Evolutionary conservation across 1,140 invertebrate genomes (phyloP).

Genomic region (Macrocentrus cingulum): DNA sequence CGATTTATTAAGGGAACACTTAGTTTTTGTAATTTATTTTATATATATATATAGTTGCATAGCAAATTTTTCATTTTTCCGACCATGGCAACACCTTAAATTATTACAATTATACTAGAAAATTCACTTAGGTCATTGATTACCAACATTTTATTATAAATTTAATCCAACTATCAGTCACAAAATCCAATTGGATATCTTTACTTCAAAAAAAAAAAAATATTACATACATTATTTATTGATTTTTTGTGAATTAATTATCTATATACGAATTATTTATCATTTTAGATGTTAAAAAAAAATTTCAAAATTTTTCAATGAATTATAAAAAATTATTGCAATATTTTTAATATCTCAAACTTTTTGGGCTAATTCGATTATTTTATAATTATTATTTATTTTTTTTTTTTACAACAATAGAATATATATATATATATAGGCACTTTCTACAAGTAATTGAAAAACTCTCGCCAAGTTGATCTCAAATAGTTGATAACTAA

Average conservation of each 20-base stretch:
- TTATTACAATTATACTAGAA: constrained; percentile 36
- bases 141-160: neutral
- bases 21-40: neutral
- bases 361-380: too few relatives aligned
- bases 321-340: too few relatives aligned
- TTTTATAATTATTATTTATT: constrained; percentile 33
- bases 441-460: constrained; percentile 49
- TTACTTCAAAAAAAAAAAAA: constrained; percentile 32
- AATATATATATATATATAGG: constrained; percentile 43
- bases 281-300: too few relatives aligned
- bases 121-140: constrained; percentile 31
- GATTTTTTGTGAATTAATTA: too few relatives aligned
- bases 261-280: too few relatives aligned
- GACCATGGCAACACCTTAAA: constrained; percentile 41
- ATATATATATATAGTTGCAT: constrained; percentile 1
- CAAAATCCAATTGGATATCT: neutral
- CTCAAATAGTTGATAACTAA: neutral
- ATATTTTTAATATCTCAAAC: too few relatives aligned
- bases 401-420: neutral
- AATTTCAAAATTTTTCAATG: too few relatives aligned
- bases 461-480: constrained; percentile 1
- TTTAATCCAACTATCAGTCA: neutral
- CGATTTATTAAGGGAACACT: too few relatives aligned
- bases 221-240: constrained; percentile 26
- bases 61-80: constrained; percentile 22